phyloP scores from a whole-genome alignment of 2,888 invertebrate genomes.

The Drosophila conformis region DNA sequence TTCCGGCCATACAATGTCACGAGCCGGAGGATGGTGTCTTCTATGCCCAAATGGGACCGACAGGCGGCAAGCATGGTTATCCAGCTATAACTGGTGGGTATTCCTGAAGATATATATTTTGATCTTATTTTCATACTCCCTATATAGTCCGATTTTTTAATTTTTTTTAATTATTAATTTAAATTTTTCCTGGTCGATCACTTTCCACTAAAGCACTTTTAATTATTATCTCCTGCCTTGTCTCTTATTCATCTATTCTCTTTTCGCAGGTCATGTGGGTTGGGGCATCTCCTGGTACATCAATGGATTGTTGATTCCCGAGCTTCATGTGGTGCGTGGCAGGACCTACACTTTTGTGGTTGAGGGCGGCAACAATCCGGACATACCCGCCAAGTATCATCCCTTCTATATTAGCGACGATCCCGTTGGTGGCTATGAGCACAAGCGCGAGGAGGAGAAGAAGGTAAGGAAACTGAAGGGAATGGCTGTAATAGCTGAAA shows the following conservation, averaged over 20 bases:
- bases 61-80: constrained; percentile 95
- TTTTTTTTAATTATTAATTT: too few relatives aligned
- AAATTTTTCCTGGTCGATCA: too few relatives aligned
- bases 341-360: constrained; percentile 94
- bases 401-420: constrained; percentile 97
- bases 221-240: too few relatives aligned
- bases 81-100: constrained; percentile 92
- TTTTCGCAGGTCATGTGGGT: constrained; percentile 92
- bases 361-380: constrained; percentile 93
- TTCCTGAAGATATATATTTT: background rate
- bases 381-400: constrained; percentile 93
- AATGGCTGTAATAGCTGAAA: background rate
- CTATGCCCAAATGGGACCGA: constrained; percentile 97
- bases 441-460: constrained; percentile 92
- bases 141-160: too few relatives aligned
- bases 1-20: constrained; percentile 94
- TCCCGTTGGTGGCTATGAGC: constrained; percentile 94
- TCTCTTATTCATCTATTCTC: background rate
- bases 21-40: constrained; percentile 96
- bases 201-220: background rate
- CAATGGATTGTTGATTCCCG: constrained; percentile 96
- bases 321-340: constrained; percentile 94
- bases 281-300: constrained; percentile 98
- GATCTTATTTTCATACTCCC: too few relatives aligned
- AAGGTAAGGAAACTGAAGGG: constrained; percentile 86